Evolutionary conservation across 2,888 invertebrate species (phyloP).

Genomic region (Microdon myrmicae): DNA sequence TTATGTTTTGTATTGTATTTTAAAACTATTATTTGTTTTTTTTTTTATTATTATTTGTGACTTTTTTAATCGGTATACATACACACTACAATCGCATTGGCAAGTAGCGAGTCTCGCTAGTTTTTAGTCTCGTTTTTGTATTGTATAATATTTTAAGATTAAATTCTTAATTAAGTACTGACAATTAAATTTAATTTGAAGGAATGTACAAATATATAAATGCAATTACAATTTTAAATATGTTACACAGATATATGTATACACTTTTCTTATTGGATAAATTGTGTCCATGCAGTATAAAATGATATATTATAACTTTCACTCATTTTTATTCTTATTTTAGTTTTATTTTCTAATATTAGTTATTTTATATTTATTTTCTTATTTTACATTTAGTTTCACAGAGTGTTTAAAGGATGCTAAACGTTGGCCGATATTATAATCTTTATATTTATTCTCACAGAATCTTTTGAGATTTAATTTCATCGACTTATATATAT

Average conservation of each 20-base stretch:
- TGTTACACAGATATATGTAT: neutral
- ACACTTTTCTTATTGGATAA: neutral
- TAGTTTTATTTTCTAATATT: neutral
- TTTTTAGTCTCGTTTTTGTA: neutral
- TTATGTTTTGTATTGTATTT: too few relatives aligned
- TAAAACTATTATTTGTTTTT: too few relatives aligned
- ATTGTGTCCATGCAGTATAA: conserved; percentile 15
- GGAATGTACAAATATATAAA: conserved; percentile 3
- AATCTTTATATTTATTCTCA: too few relatives aligned
- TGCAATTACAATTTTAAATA: neutral
- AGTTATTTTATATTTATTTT: conserved; percentile 3
- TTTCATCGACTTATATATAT: too few relatives aligned
- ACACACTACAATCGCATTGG: conserved; percentile 1
- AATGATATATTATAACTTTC: conserved; percentile 4
- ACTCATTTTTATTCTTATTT: neutral
- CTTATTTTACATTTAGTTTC: conserved; percentile 1
- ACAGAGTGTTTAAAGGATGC: too few relatives aligned
- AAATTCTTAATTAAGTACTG: conserved; percentile 7
- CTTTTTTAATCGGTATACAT: too few relatives aligned
- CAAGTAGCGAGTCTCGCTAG: conserved; percentile 3
- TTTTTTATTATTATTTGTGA: too few relatives aligned
- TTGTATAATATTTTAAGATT: neutral
- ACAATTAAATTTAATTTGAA: neutral
- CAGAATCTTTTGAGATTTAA: too few relatives aligned
- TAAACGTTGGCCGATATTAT: too few relatives aligned